A percentile compares a stretch with the other conserved stretches of the same genome.
Evolutionary conservation across 2,113 vertebrate genomes (phyloP).

Genomic region (Rhineura floridana): DNA sequence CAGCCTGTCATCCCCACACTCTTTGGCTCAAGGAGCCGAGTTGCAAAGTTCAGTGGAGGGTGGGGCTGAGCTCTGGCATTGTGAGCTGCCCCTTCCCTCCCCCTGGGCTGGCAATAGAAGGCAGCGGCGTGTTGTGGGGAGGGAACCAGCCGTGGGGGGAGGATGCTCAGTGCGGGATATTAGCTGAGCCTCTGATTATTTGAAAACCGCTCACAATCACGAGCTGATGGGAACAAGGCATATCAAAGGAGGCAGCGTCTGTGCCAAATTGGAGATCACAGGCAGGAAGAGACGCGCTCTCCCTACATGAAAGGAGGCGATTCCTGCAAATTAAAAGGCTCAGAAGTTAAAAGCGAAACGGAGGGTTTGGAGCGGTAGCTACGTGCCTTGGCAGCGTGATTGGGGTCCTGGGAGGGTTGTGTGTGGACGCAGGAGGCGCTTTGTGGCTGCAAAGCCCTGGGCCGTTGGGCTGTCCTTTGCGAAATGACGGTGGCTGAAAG

Average conservation of each 20-base stretch:
- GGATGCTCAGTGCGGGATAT: conserved; percentile 53
- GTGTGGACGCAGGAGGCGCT: not conserved
- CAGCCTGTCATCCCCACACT: not conserved
- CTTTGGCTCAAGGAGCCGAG: not conserved
- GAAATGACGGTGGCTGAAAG: not conserved
- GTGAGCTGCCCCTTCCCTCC: conserved; percentile 5
- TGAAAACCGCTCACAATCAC: conserved; percentile 75
- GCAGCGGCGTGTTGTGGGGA: conserved; percentile 42
- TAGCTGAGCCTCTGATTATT: conserved; percentile 64
- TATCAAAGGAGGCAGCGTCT: conserved; percentile 68
- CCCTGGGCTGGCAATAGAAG: conserved; percentile 28
- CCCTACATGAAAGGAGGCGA: conserved; percentile 74
- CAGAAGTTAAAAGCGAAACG: conserved; percentile 71
- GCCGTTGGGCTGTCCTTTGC: not conserved
- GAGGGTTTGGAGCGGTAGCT: conserved; percentile 50
- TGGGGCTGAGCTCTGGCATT: too few species aligned
- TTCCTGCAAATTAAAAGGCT: conserved; percentile 74
- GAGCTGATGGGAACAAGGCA: conserved; percentile 64
- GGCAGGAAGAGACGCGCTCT: conserved; percentile 63
- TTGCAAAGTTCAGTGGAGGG: too few species aligned
- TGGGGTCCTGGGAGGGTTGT: not conserved
- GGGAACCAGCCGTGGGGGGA: conserved; percentile 71
- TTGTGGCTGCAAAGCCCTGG: not conserved
- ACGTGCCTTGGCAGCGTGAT: not conserved
- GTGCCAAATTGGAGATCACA: conserved; percentile 74